Base-by-base conservation (phyloP, 2,113 vertebrate genomes). In the Tetrax tetrax region DNA sequence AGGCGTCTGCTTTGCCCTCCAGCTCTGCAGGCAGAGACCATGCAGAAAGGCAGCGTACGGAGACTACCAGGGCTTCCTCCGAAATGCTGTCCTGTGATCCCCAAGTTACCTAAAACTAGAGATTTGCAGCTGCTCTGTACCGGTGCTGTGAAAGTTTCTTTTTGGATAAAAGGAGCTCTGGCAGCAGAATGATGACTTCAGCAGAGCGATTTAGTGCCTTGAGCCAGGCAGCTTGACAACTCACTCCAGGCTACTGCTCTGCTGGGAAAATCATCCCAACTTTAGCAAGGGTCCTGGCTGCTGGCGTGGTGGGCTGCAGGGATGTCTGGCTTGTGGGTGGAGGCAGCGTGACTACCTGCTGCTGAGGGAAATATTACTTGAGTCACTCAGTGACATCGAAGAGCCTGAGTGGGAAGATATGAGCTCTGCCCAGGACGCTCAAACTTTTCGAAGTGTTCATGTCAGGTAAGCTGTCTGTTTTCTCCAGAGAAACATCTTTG, bases 361-460 rank as follows among this genome's bases (percentile, higher is more conserved):
- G 53, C 71, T 7, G 18, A 21, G 29, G 31, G 41, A 8, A 16
- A 0, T 2, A 15, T n/a, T 24, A 1, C 33, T 33, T 0, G 1
- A 20, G 9, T 35, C 2, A 1, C 9, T 54, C n/a, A 7, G 37
- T 6, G 66, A 9, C 10, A 1, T 29, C 35, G 11, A 31, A 65
- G 37, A 68, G 83, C 25, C 21, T 9, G n/a, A 68, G 41, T 4
- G 3, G 9, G 54, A 38, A 50, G 12, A 4, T 4, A 7, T n/a
- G n/a, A 59, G n/a, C 47, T 64, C 14, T 81, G 35, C 69, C 35
- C 47, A 1, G 9, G 1, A 15, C 1, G 1, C 20, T 37, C 15
- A 14, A 3, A 2, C 20, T 29, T 31, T 29, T 50, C 33, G 4
- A 35, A 18, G 21, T 27, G 48, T 43, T 68, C 19, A 0, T 4